Conservation (phyloP, 53 echinoderm and acorn worm genomes). For the Holothuria leucospilota region DNA sequence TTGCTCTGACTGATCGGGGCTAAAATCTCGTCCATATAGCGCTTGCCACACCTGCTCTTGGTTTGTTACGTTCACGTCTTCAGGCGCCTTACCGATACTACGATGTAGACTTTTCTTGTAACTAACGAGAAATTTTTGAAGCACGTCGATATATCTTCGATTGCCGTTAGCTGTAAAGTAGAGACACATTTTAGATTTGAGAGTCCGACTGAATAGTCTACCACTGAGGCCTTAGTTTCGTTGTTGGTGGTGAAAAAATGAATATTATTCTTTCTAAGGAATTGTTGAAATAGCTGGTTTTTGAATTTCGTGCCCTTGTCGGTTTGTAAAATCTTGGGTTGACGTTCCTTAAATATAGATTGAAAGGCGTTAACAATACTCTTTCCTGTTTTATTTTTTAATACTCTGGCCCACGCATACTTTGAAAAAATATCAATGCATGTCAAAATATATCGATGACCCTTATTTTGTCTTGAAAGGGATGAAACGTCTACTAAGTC, state of each 20-base stretch:
- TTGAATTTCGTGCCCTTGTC: conserved; percentile 65
- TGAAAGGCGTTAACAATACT: conserved; percentile 40
- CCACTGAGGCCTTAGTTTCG: conserved; percentile 52
- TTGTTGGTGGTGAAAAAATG: conserved; percentile 61
- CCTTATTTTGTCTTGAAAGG: too few species aligned
- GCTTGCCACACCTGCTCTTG: conserved; percentile 39
- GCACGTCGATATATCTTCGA: conserved; percentile 19
- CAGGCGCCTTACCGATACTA: conserved; percentile 20
- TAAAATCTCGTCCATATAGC: not conserved
- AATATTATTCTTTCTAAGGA: conserved; percentile 41
- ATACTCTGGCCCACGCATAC: conserved; percentile 55
- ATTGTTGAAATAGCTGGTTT: conserved; percentile 54
- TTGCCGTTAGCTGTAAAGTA: conserved; percentile 39
- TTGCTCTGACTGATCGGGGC: not conserved
- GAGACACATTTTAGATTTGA: conserved; percentile 37
- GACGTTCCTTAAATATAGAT: conserved; percentile 19
- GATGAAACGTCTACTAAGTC: not conserved
- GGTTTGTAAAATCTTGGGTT: conserved; percentile 43
- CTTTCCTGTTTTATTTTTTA: conserved; percentile 58
- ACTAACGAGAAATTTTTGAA: not conserved
- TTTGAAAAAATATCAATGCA: conserved; percentile 68
- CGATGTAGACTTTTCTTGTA: conserved; percentile 5
- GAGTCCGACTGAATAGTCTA: conserved; percentile 48
- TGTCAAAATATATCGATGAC: conserved; percentile 41
- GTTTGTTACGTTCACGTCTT: not conserved